phyloP scores from a whole-genome alignment of 2,113 vertebrate species.

The Petroica traversi region DNA sequence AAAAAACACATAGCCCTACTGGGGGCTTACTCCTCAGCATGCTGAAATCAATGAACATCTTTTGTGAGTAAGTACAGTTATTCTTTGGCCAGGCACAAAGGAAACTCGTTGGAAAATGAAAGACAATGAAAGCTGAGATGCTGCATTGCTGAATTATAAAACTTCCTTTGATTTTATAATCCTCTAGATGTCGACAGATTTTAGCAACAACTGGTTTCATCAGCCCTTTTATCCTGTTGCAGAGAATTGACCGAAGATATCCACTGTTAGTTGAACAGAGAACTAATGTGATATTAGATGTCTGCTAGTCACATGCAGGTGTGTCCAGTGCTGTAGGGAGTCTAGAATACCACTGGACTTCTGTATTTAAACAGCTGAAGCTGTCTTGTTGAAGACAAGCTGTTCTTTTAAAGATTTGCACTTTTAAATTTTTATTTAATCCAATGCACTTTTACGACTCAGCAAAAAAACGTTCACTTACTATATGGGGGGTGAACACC shows the following conservation, averaged over 20 bases:
- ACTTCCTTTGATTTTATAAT: not conserved
- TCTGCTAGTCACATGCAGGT: not conserved
- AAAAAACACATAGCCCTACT: not conserved
- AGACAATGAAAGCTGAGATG: not conserved
- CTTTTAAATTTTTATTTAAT: not conserved
- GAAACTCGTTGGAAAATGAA: not conserved
- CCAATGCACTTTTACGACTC: not conserved
- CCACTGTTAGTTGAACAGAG: not conserved
- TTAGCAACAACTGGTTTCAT: not conserved
- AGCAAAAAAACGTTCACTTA: not conserved
- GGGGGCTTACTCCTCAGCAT: not conserved
- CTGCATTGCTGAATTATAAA: not conserved
- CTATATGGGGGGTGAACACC: not conserved
- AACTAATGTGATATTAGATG: not conserved
- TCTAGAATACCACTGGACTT: not conserved
- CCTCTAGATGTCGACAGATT: not conserved
- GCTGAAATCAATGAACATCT: not conserved
- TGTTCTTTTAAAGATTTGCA: not conserved
- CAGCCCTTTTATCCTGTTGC: not conserved
- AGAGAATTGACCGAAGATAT: not conserved
- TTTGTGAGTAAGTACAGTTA: not conserved
- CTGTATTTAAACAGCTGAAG: not conserved
- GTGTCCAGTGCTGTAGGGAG: not conserved
- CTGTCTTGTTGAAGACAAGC: not conserved
- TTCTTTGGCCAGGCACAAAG: not conserved